Evolutionary conservation across 2,888 invertebrate genomes (phyloP), one percentile per base, ranked within the genome.

Genomic region (Limenitis camilla): DNA sequence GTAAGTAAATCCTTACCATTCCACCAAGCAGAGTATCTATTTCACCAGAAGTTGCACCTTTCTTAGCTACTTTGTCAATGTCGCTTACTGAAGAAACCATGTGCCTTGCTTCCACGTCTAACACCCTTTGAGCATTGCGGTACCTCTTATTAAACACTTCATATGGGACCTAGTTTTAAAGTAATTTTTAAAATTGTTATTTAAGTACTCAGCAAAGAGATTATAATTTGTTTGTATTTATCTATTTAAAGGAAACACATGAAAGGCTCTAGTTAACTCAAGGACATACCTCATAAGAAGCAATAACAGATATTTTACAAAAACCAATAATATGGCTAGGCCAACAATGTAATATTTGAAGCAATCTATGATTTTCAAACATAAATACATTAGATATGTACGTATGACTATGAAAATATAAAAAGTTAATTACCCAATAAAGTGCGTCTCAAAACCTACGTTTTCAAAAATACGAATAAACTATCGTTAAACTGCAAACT

Each of bases 131-230:
- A 2, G 98, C 96, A 41, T 94, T 92, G 50, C 99, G 93, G 78
- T 98, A 99, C 68, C 96, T 96, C 79, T 99, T 99, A 83, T 99
- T 99, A 61, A 99, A 89, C 44, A 99, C 92, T 84, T 99, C 99
- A 73, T 99, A 99, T 1, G 99, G 99, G 61, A 99, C 97, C 96
- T 96, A 66, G 11, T 75, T 64, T 55, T 51, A 41, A 1, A 27
- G 19, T 2, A 19, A 19, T 19, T n/a, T n/a, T n/a, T 19, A 30
- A 28, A 6, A 29, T 29, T 6, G 6, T 10, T 29, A 40, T 10
- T 30, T 30, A n/a, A 29, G 7, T 39, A 7, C 19, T 39, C 28
- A 39, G 10, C 31, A 11, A 29, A 4, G 7, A 6, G 9, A 7
- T 7, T 7, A 9, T 10, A n/a, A 10, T 30, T 6, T 30, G 1